A percentile compares a stretch with the other conserved stretches of the same genome.
phyloP scores from a whole-genome alignment of 2,888 invertebrate species.

The Leptarthrus brevirostris region DNA sequence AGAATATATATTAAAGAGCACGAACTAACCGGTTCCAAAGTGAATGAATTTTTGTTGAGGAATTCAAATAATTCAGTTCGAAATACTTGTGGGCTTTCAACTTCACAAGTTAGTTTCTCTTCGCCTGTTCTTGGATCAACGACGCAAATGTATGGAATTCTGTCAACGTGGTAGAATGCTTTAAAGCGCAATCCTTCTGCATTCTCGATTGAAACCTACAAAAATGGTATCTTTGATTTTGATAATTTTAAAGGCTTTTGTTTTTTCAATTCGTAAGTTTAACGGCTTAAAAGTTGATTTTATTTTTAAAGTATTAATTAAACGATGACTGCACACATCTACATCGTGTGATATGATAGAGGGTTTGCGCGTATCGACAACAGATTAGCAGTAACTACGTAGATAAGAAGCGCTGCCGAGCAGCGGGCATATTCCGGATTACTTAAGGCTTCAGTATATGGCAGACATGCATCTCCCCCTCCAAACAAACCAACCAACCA shows the following conservation, averaged over 20 bases:
- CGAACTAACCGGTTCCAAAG: conserved; percentile 39
- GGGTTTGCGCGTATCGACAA: not conserved
- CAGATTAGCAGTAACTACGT: too few relatives aligned
- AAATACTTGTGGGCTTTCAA: conserved; percentile 60
- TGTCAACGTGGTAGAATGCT: conserved; percentile 73
- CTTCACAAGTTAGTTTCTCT: conserved; percentile 65
- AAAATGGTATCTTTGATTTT: not conserved
- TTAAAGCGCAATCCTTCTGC: conserved; percentile 73
- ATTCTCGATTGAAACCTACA: conserved; percentile 63
- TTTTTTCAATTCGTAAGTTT: too few relatives aligned
- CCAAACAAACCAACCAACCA: too few relatives aligned
- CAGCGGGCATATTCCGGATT: too few relatives aligned
- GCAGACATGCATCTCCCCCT: too few relatives aligned
- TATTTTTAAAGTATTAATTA: too few relatives aligned
- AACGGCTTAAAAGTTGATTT: too few relatives aligned
- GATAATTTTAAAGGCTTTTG: too few relatives aligned
- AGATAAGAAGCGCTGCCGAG: too few relatives aligned
- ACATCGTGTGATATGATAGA: not conserved
- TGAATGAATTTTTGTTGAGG: conserved; percentile 21
- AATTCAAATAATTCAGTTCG: conserved; percentile 52
- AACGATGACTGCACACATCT: too few relatives aligned
- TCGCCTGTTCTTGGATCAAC: conserved; percentile 78
- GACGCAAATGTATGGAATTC: conserved; percentile 74
- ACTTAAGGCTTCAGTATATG: too few relatives aligned
- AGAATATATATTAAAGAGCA: conserved; percentile 41